Evolutionary conservation across 1,140 invertebrate species (phyloP).

Genomic region (Hydropsyche tenuis): DNA sequence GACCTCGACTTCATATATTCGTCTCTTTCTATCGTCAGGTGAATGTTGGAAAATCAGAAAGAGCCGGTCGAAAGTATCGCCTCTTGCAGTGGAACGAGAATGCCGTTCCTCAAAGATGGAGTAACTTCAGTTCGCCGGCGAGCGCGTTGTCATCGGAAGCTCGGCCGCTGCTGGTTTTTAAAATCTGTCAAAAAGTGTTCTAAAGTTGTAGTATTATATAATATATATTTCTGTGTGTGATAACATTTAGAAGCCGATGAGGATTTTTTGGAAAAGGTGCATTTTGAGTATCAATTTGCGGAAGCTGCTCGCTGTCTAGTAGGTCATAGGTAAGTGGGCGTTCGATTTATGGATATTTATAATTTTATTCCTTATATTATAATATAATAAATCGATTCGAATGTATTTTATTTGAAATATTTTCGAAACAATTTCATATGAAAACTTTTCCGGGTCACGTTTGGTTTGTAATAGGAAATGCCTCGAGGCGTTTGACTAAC

Average conservation of each 20-base stretch:
- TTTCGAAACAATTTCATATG: no score
- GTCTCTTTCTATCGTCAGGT: not conserved
- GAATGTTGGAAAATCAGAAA: not conserved
- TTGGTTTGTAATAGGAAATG: not conserved
- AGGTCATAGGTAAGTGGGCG: not conserved
- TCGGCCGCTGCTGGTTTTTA: not conserved
- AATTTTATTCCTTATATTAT: constrained; percentile 2
- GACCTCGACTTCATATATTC: not conserved
- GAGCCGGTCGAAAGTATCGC: not conserved
- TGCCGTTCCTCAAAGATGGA: constrained; percentile 33
- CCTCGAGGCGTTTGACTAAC: not conserved
- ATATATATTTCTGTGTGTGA: not conserved
- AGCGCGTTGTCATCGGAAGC: constrained; percentile 21
- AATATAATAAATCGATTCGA: not conserved
- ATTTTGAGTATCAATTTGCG: not conserved
- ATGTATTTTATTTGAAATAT: not conserved
- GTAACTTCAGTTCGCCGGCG: constrained; percentile 39
- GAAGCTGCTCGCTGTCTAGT: not conserved
- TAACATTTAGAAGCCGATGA: no score
- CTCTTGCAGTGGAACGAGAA: no score
- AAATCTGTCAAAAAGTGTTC: constrained; percentile 10
- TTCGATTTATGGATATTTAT: not conserved
- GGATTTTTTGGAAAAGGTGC: no score
- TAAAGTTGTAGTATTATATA: not conserved
- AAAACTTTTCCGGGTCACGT: not conserved